Conservation (phyloP, 1,140 invertebrate species). For the Scylla paramamosain region DNA sequence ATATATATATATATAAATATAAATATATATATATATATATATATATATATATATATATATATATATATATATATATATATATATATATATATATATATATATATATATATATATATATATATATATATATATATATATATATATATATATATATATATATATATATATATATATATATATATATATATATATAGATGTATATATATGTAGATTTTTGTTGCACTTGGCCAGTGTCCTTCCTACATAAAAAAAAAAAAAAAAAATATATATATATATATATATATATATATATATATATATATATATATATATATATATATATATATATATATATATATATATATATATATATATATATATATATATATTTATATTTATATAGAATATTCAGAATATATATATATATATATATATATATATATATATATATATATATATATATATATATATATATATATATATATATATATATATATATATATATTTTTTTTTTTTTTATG, state of each 20-base stretch:
- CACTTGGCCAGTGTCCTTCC: too few species aligned
- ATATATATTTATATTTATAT: constrained; percentile 18
- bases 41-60: constrained; percentile 15
- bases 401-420: constrained; percentile 26
- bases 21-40: neutral
- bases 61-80: constrained; percentile 17
- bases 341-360: constrained; percentile 50
- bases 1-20: neutral
- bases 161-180: neutral
- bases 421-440: constrained; percentile 57
- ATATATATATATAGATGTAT: neutral
- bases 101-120: neutral
- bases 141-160: constrained; percentile 8
- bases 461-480: constrained; percentile 46
- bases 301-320: constrained; percentile 56
- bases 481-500: too few species aligned
- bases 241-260: too few species aligned
- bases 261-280: constrained; percentile 6
- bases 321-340: constrained; percentile 53
- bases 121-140: neutral
- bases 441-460: constrained; percentile 45
- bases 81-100: constrained; percentile 1
- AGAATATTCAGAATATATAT: neutral
- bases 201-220: neutral
- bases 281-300: neutral